Evolutionary conservation across 2,797 vertebrate species (phyloP).

Genomic region (Gobio occitaniae): DNA sequence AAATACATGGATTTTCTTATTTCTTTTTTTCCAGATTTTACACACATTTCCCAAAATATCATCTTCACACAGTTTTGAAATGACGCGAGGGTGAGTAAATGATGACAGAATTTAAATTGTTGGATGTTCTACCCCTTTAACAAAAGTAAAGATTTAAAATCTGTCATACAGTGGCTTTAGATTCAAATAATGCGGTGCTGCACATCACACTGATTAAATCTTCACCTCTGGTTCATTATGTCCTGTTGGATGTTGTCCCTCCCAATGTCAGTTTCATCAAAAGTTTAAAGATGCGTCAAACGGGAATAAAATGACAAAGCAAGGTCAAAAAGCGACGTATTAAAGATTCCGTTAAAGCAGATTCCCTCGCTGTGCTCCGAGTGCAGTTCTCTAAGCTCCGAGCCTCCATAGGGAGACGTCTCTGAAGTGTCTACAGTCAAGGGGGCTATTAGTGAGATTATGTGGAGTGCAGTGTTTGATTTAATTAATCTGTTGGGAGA

Average conservation of each 20-base stretch:
- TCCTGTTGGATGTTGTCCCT: neutral
- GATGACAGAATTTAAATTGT: neutral
- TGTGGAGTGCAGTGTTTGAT: conserved; percentile 50
- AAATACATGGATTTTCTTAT: no score
- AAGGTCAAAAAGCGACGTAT: conserved; percentile 23
- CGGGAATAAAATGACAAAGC: conserved; percentile 15
- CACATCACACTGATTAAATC: neutral
- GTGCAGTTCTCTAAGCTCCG: conserved; percentile 29
- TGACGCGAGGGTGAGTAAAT: neutral
- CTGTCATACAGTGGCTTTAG: neutral
- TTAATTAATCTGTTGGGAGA: conserved; percentile 54
- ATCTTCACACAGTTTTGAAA: neutral
- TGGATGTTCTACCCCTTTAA: neutral
- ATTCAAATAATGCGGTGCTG: neutral
- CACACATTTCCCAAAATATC: no score
- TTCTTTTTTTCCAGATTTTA: no score
- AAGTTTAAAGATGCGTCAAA: conserved; percentile 6
- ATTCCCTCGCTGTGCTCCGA: neutral
- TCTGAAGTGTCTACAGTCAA: conserved; percentile 50
- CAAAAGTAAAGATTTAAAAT: neutral
- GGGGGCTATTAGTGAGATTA: conserved; percentile 59
- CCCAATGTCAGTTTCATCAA: neutral
- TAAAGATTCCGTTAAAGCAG: conserved; percentile 30
- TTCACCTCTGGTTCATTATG: neutral
- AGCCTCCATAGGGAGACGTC: conserved; percentile 29